phyloP scores from a whole-genome alignment of 2,888 invertebrate genomes.

The Drosophila stalkeri region DNA sequence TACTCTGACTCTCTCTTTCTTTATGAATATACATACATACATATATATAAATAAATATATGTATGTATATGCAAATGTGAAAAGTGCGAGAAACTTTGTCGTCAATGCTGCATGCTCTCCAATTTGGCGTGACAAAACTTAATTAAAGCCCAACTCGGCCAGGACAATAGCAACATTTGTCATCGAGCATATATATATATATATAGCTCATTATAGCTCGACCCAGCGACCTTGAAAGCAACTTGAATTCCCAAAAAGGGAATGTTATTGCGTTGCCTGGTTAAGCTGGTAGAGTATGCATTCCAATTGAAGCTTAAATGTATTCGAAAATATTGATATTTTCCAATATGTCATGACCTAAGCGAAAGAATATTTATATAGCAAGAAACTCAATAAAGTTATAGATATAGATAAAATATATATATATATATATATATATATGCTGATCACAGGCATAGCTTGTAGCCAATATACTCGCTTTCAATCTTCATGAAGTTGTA shows the following conservation, averaged over 20 bases:
- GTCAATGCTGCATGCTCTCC: slow-evolving; percentile 40
- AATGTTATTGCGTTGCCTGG: background rate
- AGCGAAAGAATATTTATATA: background rate
- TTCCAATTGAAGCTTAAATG: no score
- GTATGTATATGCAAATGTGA: slow-evolving; percentile 36
- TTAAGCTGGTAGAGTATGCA: background rate
- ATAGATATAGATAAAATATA: no score
- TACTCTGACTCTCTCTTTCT: background rate
- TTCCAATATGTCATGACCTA: background rate
- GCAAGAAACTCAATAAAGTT: no score
- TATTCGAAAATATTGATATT: background rate
- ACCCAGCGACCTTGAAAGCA: slow-evolving; percentile 35
- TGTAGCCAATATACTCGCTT: background rate
- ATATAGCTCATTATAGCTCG: slow-evolving; percentile 23
- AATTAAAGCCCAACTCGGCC: slow-evolving; percentile 44
- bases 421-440: no score
- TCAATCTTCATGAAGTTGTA: background rate
- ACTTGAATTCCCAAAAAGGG: background rate
- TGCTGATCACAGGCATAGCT: no score
- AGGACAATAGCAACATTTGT: slow-evolving; percentile 42
- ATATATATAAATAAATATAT: background rate
- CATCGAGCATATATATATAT: slow-evolving; percentile 35
- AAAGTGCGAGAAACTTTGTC: slow-evolving; percentile 48
- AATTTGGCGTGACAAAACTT: slow-evolving; percentile 62
- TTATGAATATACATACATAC: background rate